phyloP scores from a whole-genome alignment of 2,113 vertebrate genomes.

The Murina feae region DNA sequence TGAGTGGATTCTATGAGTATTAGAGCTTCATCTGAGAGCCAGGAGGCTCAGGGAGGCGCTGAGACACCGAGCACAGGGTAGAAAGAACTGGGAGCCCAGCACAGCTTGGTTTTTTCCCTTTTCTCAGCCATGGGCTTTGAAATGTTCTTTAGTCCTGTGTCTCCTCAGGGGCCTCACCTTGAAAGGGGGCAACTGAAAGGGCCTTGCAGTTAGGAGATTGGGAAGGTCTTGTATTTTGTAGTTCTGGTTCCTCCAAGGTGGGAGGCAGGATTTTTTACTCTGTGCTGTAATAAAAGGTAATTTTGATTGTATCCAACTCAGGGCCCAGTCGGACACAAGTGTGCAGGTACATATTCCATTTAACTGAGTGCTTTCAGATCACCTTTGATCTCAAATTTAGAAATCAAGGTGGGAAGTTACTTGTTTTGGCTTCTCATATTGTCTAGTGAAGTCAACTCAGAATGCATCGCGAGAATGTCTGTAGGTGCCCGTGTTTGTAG shows the following conservation, averaged over 20 bases:
- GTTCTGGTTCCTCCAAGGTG: background rate
- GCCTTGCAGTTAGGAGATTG: background rate
- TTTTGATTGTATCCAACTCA: background rate
- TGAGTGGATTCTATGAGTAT: background rate
- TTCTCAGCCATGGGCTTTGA: background rate
- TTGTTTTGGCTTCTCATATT: background rate
- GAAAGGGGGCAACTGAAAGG: background rate
- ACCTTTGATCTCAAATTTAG: background rate
- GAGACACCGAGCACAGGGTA: accelerated
- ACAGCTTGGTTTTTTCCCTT: background rate
- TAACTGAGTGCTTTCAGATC: background rate
- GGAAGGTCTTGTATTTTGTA: background rate
- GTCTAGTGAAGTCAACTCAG: background rate
- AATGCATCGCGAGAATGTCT: accelerated
- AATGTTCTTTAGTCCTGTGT: background rate
- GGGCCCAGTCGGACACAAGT: background rate
- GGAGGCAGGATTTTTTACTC: background rate
- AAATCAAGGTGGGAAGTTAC: background rate
- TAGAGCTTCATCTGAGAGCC: accelerated
- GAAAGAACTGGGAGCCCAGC: accelerated
- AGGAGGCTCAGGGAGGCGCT: accelerated
- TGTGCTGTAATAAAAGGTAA: background rate
- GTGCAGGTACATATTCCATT: background rate
- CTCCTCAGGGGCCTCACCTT: background rate
- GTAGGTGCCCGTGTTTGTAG: background rate